Evolutionary conservation across 2,888 invertebrate genomes (phyloP), one percentile per base, ranked within the genome.

Genomic region (Leucozona laternaria): DNA sequence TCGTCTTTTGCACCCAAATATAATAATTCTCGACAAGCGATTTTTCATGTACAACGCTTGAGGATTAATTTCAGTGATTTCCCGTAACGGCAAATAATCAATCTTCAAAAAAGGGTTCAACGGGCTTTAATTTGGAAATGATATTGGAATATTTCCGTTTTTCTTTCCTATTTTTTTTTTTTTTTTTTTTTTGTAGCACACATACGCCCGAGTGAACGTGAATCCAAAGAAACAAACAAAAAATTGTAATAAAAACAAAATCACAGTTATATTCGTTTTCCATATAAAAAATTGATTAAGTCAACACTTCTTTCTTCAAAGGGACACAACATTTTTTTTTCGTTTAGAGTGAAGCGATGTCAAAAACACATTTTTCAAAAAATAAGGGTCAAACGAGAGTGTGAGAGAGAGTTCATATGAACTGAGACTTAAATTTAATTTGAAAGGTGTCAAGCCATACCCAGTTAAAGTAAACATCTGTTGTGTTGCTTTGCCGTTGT

Each of bases 1-100:
- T 57, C 73, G 68, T 53, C 45, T 68, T 68, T 79, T n/a, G n/a
- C n/a, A n/a, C 62, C 55, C 62, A 53, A 60, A 79, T 62, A 76
- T 62, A 76, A 79, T 68, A 71, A 80, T 70, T 84, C 71, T 31
- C 68, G 60, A 81, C 81, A 85, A 77, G 77, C 85, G 55, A 85
- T 85, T 81, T 85, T 85, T 85, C 85, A 85, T 85, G 77, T 81
- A n/a, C n/a, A 55, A 72, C 62, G 71, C 62, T 48, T 68, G 68
- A 55, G 70, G 72, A 85, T 85, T 85, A 76, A 81, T 81, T 81
- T 53, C 68, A 77, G 72, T 62, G 66, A 72, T 81, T 76, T 43
- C 68, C 40, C 40, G 72, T 68, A 73, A 77, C 62, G 62, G 68
- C 62, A 81, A 72, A 77, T 57, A 71, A 85, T 85, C 85, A 85